A percentile compares a stretch with the other conserved stretches of the same genome.
These are phyloP conservation scores for Parambassis ranga DNA, from an alignment of 2,797 vertebrate species.

Conservation along the genomic window DNA sequence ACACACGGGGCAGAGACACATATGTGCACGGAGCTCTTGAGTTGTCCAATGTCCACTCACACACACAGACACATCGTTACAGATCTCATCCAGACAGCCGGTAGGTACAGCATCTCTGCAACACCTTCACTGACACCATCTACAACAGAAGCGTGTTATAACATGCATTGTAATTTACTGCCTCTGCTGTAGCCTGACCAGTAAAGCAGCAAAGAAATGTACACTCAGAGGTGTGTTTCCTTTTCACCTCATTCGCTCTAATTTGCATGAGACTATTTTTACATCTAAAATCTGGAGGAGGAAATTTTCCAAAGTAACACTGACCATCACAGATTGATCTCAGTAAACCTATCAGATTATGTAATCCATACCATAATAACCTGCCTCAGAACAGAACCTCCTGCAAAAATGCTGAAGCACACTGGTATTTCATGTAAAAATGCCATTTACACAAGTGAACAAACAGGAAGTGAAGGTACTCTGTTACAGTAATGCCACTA, in stretches of 20 bases:
- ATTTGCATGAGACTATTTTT: not conserved
- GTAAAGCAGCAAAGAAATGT: not conserved
- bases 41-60: constrained; percentile 14
- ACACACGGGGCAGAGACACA: not conserved
- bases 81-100: not conserved
- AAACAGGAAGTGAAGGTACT: too few relatives aligned
- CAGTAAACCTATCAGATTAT: not conserved
- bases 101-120: not conserved
- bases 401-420: too few relatives aligned
- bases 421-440: too few relatives aligned
- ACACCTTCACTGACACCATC: not conserved
- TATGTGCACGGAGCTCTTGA: not conserved
- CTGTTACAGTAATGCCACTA: too few relatives aligned
- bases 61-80: not conserved
- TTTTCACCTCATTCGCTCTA: not conserved
- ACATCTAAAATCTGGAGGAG: too few relatives aligned
- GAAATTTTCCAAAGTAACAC: too few relatives aligned
- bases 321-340: not conserved
- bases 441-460: too few relatives aligned
- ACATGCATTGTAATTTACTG: not conserved
- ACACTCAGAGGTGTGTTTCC: not conserved
- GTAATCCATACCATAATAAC: not conserved
- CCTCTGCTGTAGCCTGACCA: not conserved
- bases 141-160: not conserved
- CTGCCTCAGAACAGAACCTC: too few relatives aligned